Percentiles rank a stretch among this genome's conserved stretches.
Conservation (phyloP, 2,888 invertebrate genomes). For the Hanleya hanleyi region DNA sequence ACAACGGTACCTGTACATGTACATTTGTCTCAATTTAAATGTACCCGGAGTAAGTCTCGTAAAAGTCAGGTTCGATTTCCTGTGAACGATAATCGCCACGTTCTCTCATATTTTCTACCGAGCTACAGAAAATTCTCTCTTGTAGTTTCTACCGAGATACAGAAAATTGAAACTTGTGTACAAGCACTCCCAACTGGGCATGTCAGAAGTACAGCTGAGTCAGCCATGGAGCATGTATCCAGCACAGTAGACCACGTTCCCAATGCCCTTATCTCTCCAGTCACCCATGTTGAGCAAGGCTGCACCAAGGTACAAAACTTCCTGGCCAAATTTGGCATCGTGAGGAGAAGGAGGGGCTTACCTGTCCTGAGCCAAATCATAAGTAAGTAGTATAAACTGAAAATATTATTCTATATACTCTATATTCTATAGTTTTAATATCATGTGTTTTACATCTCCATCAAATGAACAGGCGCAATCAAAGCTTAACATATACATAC, state of each 20-base stretch:
- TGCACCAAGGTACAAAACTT: slow-evolving; percentile 6
- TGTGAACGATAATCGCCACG: no score
- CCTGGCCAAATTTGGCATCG: not conserved
- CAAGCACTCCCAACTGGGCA: not conserved
- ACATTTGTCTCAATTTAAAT: no score
- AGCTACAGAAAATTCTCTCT: not conserved
- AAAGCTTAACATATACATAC: no score
- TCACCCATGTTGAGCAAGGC: not conserved
- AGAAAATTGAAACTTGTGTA: not conserved
- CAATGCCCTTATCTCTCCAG: not conserved
- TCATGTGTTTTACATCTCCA: no score
- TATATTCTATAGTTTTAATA: no score
- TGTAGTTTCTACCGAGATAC: not conserved
- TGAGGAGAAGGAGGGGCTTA: not conserved
- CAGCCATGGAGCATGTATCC: not conserved
- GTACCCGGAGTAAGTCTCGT: no score
- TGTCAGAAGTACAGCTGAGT: not conserved
- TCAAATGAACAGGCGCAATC: no score
- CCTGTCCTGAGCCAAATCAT: not conserved
- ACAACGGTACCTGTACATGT: no score
- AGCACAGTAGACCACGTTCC: not conserved
- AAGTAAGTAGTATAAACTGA: no score
- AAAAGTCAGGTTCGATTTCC: no score
- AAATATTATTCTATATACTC: no score
- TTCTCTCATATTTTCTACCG: no score